Percentiles rank a stretch among this genome's conserved stretches.
These are phyloP conservation scores for Labeo rohita DNA, from an alignment of 2,113 vertebrate genomes.

Conservation along the genomic window DNA sequence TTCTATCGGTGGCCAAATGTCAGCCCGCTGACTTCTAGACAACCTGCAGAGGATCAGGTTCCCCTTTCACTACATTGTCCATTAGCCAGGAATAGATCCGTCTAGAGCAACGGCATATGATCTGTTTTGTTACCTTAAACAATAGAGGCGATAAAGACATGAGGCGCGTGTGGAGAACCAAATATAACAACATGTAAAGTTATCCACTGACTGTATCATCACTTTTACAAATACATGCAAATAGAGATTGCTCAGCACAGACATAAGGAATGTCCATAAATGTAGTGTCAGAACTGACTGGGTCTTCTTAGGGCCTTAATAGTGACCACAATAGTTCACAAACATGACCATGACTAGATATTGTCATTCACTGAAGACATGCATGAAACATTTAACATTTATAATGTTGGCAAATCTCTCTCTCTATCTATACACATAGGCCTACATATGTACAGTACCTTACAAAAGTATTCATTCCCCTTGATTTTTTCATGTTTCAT, in stretches of 20 bases:
- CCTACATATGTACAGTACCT: too few relatives aligned
- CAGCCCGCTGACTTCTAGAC: conserved; percentile 58
- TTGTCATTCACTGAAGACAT: not conserved
- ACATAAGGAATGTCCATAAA: conserved; percentile 42
- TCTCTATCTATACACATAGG: too few relatives aligned
- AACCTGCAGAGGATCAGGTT: conserved; percentile 72
- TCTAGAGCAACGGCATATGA: conserved; percentile 67
- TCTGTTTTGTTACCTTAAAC: conserved; percentile 75
- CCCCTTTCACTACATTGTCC: conserved; percentile 66
- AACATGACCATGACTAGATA: not conserved
- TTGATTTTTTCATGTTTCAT: too few relatives aligned
- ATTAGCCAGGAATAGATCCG: conserved; percentile 78
- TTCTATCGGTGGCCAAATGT: conserved; percentile 71
- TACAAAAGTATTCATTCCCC: too few relatives aligned
- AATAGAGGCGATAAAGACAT: conserved; percentile 72
- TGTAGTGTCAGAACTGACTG: not conserved
- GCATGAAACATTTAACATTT: not conserved
- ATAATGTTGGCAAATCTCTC: too few relatives aligned
- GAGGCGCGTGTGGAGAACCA: conserved; percentile 56
- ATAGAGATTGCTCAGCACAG: conserved; percentile 62
- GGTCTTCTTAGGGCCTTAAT: not conserved
- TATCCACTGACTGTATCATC: conserved; percentile 41
- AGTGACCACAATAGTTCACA: not conserved
- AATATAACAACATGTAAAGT: conserved; percentile 66
- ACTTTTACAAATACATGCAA: not conserved